Percentiles rank a stretch among this genome's conserved stretches.
These are phyloP conservation scores for Parauchenoglanis ngamensis DNA, from an alignment of 2,797 vertebrate genomes.

Conservation along the genomic window DNA sequence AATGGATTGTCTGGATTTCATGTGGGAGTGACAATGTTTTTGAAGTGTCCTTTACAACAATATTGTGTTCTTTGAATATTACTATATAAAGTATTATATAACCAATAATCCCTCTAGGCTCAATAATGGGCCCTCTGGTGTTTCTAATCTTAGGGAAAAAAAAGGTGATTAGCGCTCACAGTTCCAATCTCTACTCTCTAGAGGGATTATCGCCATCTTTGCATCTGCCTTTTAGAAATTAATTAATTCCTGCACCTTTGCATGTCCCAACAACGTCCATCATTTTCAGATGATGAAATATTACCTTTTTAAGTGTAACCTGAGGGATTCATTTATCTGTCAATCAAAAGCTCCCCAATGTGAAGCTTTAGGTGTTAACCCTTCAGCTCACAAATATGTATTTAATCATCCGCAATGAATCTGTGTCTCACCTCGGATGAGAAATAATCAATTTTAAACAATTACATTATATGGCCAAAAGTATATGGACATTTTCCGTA, in stretches of 20 bases:
- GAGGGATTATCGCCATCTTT: slow-evolving; percentile 2
- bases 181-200: not conserved
- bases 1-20: not conserved
- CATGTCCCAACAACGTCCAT: slow-evolving; percentile 12
- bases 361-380: not conserved
- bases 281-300: slow-evolving; percentile 20
- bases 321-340: slow-evolving; percentile 1
- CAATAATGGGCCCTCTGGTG: slow-evolving; percentile 3
- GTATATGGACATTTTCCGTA: not conserved
- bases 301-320: not conserved
- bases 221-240: slow-evolving; percentile 21
- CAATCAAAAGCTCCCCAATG: slow-evolving; percentile 7
- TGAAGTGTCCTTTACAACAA: not conserved
- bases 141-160: not conserved
- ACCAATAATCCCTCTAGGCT: slow-evolving; percentile 6
- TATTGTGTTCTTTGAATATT: not conserved
- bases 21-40: not conserved
- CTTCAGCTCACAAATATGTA: not conserved
- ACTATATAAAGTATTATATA: not conserved
- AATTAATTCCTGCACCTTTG: not conserved
- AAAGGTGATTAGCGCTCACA: not conserved
- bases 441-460: not conserved
- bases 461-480: not conserved
- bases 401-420: not conserved
- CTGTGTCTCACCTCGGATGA: not conserved